Conservation (phyloP, 2,113 vertebrate genomes). For the Eulacestoma nigropectus region DNA sequence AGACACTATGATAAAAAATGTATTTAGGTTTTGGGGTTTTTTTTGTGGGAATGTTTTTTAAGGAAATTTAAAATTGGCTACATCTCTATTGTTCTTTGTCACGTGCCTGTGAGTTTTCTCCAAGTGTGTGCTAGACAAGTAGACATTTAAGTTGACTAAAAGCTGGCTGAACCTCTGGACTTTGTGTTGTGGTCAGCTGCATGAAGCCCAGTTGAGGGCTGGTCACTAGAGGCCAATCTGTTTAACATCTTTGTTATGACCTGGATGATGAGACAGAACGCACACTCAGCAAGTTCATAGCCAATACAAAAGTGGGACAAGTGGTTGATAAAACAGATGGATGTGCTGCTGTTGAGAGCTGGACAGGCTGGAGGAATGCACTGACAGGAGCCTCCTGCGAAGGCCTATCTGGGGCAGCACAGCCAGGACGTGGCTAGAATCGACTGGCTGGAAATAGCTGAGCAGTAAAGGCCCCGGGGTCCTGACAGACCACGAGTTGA, state of each 20-base stretch:
- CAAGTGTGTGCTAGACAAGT: not conserved
- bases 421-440: not conserved
- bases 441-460: not conserved
- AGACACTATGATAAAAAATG: not conserved
- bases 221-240: not conserved
- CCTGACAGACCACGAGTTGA: not conserved
- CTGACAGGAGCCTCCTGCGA: rapidly evolving
- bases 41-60: not conserved
- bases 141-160: not conserved
- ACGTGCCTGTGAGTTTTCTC: not conserved
- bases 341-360: not conserved
- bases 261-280: not conserved
- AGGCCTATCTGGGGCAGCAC: not conserved
- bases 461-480: not conserved
- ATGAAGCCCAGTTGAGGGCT: not conserved
- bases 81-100: not conserved
- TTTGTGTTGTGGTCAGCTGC: not conserved
- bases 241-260: not conserved
- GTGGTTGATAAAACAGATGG: not conserved
- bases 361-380: not conserved
- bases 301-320: not conserved
- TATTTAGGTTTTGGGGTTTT: too few species aligned
- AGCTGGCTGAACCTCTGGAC: not conserved
- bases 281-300: not conserved
- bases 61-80: not conserved